A percentile compares a stretch with the other conserved stretches of the same genome.
Conservation (phyloP, 2,113 vertebrate species). For the Mesocricetus auratus region DNA sequence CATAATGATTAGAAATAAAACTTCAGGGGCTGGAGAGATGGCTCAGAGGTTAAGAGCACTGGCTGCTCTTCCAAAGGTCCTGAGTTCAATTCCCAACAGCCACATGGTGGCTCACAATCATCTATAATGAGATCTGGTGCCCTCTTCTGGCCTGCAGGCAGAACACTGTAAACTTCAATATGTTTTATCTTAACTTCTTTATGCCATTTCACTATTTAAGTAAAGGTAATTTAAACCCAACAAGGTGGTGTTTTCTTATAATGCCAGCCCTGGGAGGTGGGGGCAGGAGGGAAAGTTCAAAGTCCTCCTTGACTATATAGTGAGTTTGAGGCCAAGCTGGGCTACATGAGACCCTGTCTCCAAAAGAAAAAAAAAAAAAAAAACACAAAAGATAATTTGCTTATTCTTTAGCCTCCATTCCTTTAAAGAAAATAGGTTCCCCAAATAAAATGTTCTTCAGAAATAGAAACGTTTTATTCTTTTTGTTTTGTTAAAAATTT, state of each 20-base stretch:
- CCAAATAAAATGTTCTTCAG: conserved; percentile 4
- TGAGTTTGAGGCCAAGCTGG: neutral
- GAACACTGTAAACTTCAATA: neutral
- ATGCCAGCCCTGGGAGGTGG: neutral
- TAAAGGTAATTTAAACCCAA: neutral
- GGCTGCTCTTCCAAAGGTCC: no score
- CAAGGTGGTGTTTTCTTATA: neutral
- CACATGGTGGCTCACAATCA: no score
- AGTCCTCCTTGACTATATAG: neutral
- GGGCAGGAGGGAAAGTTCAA: neutral
- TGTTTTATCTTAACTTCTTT: conserved; percentile 39
- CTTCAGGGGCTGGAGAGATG: neutral
- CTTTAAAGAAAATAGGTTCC: neutral
- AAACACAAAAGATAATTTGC: neutral
- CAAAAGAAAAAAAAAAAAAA: neutral
- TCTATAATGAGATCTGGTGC: no score
- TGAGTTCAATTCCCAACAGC: no score
- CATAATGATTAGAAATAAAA: conserved; percentile 42
- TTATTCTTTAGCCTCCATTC: neutral
- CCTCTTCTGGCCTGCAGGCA: no score
- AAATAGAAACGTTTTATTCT: conserved; percentile 53
- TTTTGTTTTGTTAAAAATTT: conserved; percentile 51
- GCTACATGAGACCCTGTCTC: neutral
- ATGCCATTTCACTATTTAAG: conserved; percentile 19
- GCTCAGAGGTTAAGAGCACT: no score